These are phyloP conservation scores for Ctena decussata DNA, from an alignment of 2,888 invertebrate species.

Conservation along the genomic window DNA sequence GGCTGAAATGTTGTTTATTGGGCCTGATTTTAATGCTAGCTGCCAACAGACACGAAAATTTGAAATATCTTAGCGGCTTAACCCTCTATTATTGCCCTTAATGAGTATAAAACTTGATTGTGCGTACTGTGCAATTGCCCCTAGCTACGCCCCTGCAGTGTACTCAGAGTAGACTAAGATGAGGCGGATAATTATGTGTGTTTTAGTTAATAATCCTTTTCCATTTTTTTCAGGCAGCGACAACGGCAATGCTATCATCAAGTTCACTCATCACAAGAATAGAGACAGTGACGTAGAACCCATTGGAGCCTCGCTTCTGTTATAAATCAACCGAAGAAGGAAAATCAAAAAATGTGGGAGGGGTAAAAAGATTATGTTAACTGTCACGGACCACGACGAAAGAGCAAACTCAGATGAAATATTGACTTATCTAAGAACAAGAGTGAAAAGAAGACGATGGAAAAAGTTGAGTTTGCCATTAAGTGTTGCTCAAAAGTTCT, in stretches of 20 bases:
- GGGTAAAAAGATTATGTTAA: conserved; percentile 58
- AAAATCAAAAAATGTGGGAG: conserved; percentile 47
- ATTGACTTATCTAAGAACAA: conserved; percentile 42
- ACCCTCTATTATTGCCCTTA: too few relatives aligned
- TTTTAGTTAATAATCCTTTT: too few relatives aligned
- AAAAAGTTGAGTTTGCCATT: conserved; percentile 59
- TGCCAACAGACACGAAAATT: too few relatives aligned
- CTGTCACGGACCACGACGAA: conserved; percentile 21
- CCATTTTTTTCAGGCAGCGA: conserved; percentile 25
- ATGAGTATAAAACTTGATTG: too few relatives aligned
- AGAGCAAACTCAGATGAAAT: conserved; percentile 27
- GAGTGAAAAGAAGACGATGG: conserved; percentile 54
- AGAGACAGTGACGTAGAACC: conserved; percentile 29
- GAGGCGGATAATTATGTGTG: too few relatives aligned
- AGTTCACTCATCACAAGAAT: conserved; percentile 22
- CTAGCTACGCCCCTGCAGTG: too few relatives aligned
- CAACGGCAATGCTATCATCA: conserved; percentile 18
- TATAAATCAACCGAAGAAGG: conserved; percentile 47
- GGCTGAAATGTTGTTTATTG: too few relatives aligned
- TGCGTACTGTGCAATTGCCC: too few relatives aligned
- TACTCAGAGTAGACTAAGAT: too few relatives aligned
- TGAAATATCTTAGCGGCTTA: too few relatives aligned
- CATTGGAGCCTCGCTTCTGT: conserved; percentile 45
- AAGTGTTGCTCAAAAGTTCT: conserved; percentile 37
- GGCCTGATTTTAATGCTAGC: too few relatives aligned